A percentile compares a stretch with the other conserved stretches of the same genome.
phyloP scores from a whole-genome alignment of 2,797 vertebrate genomes.

The Lithobates pipiens region DNA sequence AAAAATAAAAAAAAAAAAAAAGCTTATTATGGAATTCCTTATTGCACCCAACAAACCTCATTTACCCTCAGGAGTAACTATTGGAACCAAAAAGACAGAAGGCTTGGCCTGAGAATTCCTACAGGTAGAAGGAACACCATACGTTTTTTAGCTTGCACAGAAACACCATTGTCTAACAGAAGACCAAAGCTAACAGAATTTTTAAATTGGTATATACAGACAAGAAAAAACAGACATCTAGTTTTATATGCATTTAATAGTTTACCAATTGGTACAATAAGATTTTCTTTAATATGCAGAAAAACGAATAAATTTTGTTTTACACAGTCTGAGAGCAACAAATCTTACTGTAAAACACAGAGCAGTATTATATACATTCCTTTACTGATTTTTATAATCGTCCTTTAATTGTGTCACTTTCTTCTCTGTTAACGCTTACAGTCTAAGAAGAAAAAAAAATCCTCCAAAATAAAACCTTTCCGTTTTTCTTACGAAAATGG shows the following conservation, averaged over 20 bases:
- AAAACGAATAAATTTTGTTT: constrained; percentile 90
- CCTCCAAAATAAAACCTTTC: constrained; percentile 75
- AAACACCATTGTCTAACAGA: no score
- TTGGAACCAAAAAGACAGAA: no score
- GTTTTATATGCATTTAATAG: constrained; percentile 89
- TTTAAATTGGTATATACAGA: background rate
- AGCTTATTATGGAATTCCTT: no score
- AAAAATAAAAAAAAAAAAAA: no score
- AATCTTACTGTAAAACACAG: constrained; percentile 88
- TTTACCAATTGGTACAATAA: constrained; percentile 89
- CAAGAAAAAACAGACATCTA: constrained; percentile 67
- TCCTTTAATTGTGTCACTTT: constrained; percentile 75
- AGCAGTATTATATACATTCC: constrained; percentile 88
- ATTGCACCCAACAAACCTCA: no score
- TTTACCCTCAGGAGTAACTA: no score
- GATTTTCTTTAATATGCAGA: constrained; percentile 88
- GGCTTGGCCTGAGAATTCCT: no score
- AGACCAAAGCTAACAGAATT: background rate
- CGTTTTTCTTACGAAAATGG: constrained; percentile 67
- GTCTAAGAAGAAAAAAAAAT: constrained; percentile 66
- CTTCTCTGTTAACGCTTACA: constrained; percentile 78
- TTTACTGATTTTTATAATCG: constrained; percentile 75
- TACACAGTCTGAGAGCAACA: constrained; percentile 88
- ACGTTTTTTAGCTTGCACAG: no score
- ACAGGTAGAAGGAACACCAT: no score